phyloP scores from a whole-genome alignment of 2,888 invertebrate genomes.

The Agrochola lota region DNA sequence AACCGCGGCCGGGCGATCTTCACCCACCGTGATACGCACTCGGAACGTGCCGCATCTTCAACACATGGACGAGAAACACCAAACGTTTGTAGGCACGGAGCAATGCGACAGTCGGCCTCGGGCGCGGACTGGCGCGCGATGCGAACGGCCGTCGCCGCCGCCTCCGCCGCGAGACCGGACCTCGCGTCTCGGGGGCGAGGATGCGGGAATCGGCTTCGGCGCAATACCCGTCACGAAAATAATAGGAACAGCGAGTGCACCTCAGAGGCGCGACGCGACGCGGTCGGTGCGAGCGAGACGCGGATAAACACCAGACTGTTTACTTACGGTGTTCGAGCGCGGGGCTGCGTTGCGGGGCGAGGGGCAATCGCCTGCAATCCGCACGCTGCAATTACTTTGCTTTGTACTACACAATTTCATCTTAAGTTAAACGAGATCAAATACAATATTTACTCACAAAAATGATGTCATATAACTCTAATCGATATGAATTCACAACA shows the following conservation, averaged over 20 bases:
- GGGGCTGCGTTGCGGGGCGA: slow-evolving; percentile 83
- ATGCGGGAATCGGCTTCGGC: slow-evolving; percentile 91
- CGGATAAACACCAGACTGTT: slow-evolving; percentile 91
- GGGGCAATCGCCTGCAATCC: slow-evolving; percentile 89
- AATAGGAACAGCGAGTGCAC: slow-evolving; percentile 91
- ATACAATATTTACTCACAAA: slow-evolving; percentile 53
- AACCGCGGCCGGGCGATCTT: slow-evolving; percentile 72
- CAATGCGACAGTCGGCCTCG: slow-evolving; percentile 88
- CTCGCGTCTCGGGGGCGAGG: slow-evolving; percentile 90
- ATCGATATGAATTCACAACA: slow-evolving; percentile 14
- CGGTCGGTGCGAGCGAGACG: slow-evolving; percentile 90
- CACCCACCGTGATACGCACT: slow-evolving; percentile 80
- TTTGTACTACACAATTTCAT: slow-evolving; percentile 85
- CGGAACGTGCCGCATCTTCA: slow-evolving; percentile 85
- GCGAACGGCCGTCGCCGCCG: slow-evolving; percentile 89
- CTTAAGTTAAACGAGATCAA: slow-evolving; percentile 76
- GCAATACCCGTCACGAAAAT: slow-evolving; percentile 91
- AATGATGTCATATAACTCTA: slow-evolving; percentile 6
- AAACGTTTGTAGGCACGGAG: slow-evolving; percentile 85
- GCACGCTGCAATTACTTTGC: slow-evolving; percentile 90
- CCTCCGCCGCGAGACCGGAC: slow-evolving; percentile 89
- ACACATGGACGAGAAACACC: slow-evolving; percentile 79
- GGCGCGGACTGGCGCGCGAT: slow-evolving; percentile 89
- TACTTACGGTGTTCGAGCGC: slow-evolving; percentile 90
- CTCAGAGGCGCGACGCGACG: slow-evolving; percentile 90